These are phyloP conservation scores for Polymixis flavicincta DNA, from an alignment of 2,888 invertebrate genomes.

Conservation along the genomic window DNA sequence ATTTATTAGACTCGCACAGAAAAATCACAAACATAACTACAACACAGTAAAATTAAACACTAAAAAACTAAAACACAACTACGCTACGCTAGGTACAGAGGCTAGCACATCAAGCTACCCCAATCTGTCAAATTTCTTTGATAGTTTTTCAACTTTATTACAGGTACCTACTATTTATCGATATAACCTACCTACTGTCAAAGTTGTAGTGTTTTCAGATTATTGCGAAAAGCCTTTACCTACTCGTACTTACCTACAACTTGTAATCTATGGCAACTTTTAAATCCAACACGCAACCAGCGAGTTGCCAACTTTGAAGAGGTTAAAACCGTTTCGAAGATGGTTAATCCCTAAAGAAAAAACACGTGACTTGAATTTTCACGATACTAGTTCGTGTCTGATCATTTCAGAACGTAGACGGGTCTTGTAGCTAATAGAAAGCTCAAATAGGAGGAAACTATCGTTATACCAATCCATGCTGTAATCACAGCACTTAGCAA, in stretches of 20 bases:
- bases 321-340: conserved; percentile 37
- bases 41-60: too few relatives aligned
- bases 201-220: not conserved
- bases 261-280: conserved; percentile 51
- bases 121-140: too few relatives aligned
- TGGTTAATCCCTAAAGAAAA: conserved; percentile 46
- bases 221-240: conserved; percentile 14
- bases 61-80: too few relatives aligned
- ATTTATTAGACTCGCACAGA: too few relatives aligned
- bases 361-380: conserved; percentile 47
- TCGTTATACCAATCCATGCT: conserved; percentile 18
- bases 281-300: conserved; percentile 46
- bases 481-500: conserved; percentile 26
- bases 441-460: not conserved
- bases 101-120: too few relatives aligned
- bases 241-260: conserved; percentile 30
- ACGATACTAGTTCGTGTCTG: conserved; percentile 1
- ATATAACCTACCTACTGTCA: not conserved
- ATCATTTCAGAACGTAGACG: conserved; percentile 18
- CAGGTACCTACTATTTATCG: not conserved
- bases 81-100: too few relatives aligned
- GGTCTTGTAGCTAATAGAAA: not conserved
- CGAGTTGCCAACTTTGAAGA: conserved; percentile 45
- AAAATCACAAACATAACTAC: too few relatives aligned
- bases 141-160: too few relatives aligned